These are phyloP conservation scores for Turnix velox DNA, from an alignment of 2,113 vertebrate species.

Conservation along the genomic window DNA sequence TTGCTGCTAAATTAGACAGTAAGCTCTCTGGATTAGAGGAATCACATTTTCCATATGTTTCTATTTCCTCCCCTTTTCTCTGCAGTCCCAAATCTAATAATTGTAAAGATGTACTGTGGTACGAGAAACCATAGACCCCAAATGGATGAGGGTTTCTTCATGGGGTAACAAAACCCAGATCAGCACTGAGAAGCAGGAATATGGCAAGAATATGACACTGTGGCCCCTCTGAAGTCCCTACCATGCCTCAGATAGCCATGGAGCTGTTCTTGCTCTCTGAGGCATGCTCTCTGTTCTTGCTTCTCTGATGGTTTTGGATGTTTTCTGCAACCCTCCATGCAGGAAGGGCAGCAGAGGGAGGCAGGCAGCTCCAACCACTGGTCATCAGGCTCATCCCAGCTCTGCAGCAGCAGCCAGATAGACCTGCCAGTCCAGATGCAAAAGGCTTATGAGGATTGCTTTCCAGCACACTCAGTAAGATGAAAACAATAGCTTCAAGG, in stretches of 20 bases:
- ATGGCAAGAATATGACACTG: neutral
- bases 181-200: neutral
- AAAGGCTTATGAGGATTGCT: slow-evolving; percentile 12
- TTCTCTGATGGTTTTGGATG: neutral
- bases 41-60: neutral
- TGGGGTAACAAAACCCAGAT: neutral
- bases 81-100: slow-evolving; percentile 33
- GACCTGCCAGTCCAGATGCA: slow-evolving; percentile 19
- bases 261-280: no score
- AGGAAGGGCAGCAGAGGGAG: neutral
- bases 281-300: neutral
- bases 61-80: neutral
- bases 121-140: neutral
- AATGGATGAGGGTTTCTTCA: neutral
- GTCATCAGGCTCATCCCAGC: neutral
- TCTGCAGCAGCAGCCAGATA: neutral
- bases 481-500: slow-evolving; percentile 51
- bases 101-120: neutral
- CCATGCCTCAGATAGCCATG: neutral
- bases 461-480: slow-evolving; percentile 39
- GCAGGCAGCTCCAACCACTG: neutral
- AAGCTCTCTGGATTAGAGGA: slow-evolving; percentile 29
- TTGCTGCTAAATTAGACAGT: slow-evolving; percentile 36
- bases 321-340: neutral
- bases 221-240: neutral